Evolutionary conservation across 1,140 invertebrate genomes (phyloP).

Genomic region (Meloidogyne exigua): DNA sequence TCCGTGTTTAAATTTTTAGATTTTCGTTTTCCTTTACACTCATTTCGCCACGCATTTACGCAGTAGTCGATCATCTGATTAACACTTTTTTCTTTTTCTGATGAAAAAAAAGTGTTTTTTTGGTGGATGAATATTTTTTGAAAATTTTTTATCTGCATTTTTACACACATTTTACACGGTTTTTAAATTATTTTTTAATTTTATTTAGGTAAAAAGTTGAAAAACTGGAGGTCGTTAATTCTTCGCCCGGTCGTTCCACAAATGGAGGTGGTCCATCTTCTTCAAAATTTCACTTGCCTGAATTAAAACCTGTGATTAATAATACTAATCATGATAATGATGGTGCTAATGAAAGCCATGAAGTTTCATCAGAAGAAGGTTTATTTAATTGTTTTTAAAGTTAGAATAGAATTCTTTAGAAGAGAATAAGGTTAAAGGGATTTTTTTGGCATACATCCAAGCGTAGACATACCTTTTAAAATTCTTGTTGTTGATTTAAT

Average conservation of each 20-base stretch:
- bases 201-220: background rate
- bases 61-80: background rate
- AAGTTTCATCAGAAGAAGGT: background rate
- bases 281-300: constrained; percentile 29
- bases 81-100: background rate
- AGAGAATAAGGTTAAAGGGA: no score
- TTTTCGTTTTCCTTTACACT: background rate
- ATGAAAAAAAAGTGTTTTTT: no score
- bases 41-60: constrained; percentile 8
- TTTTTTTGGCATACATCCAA: background rate
- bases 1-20: background rate
- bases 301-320: constrained; percentile 23
- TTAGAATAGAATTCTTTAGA: no score
- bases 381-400: background rate
- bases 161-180: no score
- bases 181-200: background rate
- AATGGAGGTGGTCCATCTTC: constrained; percentile 5
- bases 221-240: constrained; percentile 34
- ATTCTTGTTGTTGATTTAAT: no score
- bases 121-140: no score
- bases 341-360: background rate
- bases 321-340: background rate
- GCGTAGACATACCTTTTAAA: no score
- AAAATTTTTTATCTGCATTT: no score
- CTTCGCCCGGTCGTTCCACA: constrained; percentile 19